A percentile compares a stretch with the other conserved stretches of the same genome.
Conservation (phyloP, 2,113 vertebrate genomes). For the Xiphorhynchus elegans region DNA sequence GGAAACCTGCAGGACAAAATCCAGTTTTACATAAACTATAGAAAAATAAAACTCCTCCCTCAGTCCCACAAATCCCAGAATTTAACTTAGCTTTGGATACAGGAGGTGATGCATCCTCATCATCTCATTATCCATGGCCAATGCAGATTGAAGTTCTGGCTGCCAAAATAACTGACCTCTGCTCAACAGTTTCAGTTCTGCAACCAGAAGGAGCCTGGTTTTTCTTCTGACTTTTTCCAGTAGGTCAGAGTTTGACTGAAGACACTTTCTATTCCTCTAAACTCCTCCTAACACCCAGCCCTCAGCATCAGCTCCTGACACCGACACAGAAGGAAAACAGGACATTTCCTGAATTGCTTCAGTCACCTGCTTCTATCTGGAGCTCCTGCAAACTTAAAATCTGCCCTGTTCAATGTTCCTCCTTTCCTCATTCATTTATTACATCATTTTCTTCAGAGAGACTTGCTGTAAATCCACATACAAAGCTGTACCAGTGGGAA, state of each 20-base stretch:
- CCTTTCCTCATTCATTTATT: not conserved
- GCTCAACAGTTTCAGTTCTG: constrained; percentile 32
- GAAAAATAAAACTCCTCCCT: not conserved
- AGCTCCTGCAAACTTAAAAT: not conserved
- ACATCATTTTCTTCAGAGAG: not conserved
- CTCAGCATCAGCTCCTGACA: not conserved
- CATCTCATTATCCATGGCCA: not conserved
- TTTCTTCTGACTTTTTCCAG: constrained; percentile 11
- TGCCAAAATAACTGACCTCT: not conserved
- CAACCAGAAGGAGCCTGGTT: not conserved
- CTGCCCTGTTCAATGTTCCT: not conserved
- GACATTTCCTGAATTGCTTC: not conserved
- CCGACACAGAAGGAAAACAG: not conserved
- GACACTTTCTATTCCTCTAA: constrained; percentile 46
- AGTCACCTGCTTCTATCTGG: not conserved
- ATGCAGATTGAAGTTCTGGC: not conserved
- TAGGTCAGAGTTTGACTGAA: not conserved
- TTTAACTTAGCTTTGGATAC: not conserved
- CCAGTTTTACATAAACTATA: not conserved
- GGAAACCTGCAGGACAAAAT: not conserved
- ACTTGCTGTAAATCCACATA: not conserved
- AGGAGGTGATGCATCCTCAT: not conserved
- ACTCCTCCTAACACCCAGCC: not conserved
- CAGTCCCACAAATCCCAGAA: not conserved
- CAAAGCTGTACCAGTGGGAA: not conserved